Conservation (phyloP, 2,113 vertebrate species). For the Petrocephalus microphthalmus region DNA sequence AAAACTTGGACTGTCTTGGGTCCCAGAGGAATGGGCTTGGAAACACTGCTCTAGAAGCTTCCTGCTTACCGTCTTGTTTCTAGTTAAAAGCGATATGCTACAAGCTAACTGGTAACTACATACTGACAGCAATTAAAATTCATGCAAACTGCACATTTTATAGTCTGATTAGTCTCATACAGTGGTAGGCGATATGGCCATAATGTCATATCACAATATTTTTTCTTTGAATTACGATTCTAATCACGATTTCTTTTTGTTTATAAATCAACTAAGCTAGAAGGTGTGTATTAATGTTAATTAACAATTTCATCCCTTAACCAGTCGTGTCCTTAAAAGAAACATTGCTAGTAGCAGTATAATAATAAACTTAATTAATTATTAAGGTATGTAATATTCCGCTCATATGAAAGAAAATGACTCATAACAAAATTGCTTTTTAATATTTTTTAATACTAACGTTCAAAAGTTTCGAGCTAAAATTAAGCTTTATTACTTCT, state of each 20-base stretch:
- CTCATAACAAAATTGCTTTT: too few relatives aligned
- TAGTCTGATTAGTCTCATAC: neutral
- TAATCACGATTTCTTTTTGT: neutral
- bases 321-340: neutral
- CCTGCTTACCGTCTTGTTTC: neutral
- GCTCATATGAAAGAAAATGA: neutral
- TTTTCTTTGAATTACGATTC: neutral
- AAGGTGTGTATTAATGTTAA: neutral
- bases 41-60: neutral
- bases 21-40: neutral
- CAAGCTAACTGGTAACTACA: neutral
- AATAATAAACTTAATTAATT: neutral
- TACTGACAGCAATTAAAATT: neutral
- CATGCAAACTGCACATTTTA: neutral
- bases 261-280: neutral
- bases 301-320: neutral
- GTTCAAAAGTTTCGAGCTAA: too few relatives aligned
- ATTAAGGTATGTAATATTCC: neutral
- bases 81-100: neutral
- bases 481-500: too few relatives aligned
- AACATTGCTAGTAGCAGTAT: neutral
- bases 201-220: neutral
- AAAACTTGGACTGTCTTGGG: neutral
- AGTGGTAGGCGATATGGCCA: neutral
- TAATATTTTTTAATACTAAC: too few relatives aligned